Percentiles rank a stretch among this genome's conserved stretches.
These are phyloP conservation scores for Ctenochaetus hawaiiensis DNA, from an alignment of 2,797 vertebrate species.

Conservation along the genomic window DNA sequence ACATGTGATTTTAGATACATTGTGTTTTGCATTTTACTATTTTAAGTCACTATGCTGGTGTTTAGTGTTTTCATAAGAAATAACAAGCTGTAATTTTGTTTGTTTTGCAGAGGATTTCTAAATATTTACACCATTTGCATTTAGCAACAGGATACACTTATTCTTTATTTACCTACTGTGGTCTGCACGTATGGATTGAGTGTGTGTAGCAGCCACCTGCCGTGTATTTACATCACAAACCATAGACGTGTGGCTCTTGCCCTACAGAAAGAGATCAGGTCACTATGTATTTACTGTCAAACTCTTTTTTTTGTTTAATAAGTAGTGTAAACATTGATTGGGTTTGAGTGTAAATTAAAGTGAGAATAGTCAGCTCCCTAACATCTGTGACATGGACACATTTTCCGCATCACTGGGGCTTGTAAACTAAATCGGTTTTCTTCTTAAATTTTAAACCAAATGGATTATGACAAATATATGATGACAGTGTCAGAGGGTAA, in stretches of 20 bases:
- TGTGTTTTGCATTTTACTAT: neutral
- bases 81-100: neutral
- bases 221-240: slow-evolving; percentile 56
- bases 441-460: neutral
- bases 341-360: neutral
- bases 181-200: neutral
- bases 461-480: slow-evolving; percentile 18
- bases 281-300: neutral
- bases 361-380: neutral
- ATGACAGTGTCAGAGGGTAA: slow-evolving; percentile 33
- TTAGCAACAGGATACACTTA: neutral
- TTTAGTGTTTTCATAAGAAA: neutral
- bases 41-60: neutral
- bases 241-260: slow-evolving; percentile 23
- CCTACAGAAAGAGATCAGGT: neutral
- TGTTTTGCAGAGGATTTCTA: neutral
- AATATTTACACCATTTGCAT: neutral
- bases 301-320: neutral
- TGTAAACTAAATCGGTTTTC: neutral
- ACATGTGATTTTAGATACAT: neutral
- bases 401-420: neutral
- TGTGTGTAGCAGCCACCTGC: neutral
- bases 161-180: neutral
- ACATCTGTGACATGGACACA: neutral
- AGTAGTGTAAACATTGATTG: neutral